These are phyloP conservation scores for Drosophila histrio DNA, from an alignment of 2,888 invertebrate genomes.

Conservation along the genomic window DNA sequence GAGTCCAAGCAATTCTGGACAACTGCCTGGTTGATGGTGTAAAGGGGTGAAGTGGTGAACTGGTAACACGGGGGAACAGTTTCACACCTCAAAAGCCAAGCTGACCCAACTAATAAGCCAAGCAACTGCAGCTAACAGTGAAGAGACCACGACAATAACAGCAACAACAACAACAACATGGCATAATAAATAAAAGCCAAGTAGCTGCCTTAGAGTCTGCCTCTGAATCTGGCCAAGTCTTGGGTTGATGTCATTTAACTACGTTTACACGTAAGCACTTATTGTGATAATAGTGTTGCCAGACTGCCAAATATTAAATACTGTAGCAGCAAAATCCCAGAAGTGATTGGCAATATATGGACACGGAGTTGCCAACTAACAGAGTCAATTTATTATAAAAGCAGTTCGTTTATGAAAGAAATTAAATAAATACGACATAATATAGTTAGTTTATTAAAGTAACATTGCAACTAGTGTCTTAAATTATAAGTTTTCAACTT, in stretches of 20 bases:
- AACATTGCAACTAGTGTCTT: too few species aligned
- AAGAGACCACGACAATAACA: slow-evolving; percentile 37
- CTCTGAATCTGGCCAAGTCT: slow-evolving; percentile 41
- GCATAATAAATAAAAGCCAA: slow-evolving; percentile 79
- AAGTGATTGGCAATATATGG: too few species aligned
- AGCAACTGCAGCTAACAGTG: slow-evolving; percentile 48
- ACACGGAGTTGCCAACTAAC: too few species aligned
- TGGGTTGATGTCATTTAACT: background rate
- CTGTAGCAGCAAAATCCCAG: too few species aligned
- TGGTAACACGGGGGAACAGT: background rate
- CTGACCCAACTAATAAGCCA: slow-evolving; percentile 76
- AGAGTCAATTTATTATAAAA: too few species aligned
- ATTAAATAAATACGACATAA: too few species aligned
- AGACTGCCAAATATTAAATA: too few species aligned
- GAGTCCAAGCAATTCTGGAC: slow-evolving; percentile 24
- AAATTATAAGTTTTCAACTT: too few species aligned
- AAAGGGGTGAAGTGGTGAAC: background rate
- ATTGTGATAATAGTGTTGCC: too few species aligned
- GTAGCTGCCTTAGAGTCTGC: slow-evolving; percentile 72
- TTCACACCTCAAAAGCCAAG: slow-evolving; percentile 68
- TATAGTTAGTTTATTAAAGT: too few species aligned
- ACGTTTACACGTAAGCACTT: slow-evolving; percentile 27
- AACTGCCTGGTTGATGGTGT: background rate
- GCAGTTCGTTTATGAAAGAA: too few species aligned
- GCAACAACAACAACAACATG: slow-evolving; percentile 54